phyloP scores from a whole-genome alignment of 2,888 invertebrate species.

The Acronicta leporina region DNA sequence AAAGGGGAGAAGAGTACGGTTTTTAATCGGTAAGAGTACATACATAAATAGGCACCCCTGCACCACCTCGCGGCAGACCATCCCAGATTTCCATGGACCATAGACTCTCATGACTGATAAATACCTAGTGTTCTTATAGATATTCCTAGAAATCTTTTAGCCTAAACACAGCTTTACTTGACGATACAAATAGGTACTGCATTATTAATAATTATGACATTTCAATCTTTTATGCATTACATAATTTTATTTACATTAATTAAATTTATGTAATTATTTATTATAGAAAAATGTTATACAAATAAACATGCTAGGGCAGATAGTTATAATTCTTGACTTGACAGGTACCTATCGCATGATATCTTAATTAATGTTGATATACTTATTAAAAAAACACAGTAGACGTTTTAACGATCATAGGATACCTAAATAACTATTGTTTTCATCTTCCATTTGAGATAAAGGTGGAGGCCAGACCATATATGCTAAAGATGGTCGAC shows the following conservation, averaged over 20 bases:
- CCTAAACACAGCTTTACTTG: not conserved
- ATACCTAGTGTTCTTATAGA: not conserved
- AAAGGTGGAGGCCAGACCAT: no score
- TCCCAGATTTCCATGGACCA: no score
- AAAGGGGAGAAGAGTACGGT: no score
- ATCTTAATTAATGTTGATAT: constrained; percentile 26
- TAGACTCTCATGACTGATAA: no score
- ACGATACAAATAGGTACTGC: not conserved
- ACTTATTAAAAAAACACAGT: not conserved
- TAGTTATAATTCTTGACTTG: constrained; percentile 23
- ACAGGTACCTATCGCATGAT: constrained; percentile 17
- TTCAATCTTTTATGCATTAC: constrained; percentile 25
- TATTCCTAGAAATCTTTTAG: no score
- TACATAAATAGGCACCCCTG: no score
- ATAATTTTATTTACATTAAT: constrained; percentile 19
- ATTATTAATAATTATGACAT: not conserved
- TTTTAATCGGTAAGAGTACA: no score
- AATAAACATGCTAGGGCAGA: constrained; percentile 25
- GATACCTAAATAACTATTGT: no score
- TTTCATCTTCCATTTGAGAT: no score
- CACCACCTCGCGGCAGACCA: no score
- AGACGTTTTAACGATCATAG: not conserved
- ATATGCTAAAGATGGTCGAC: no score
- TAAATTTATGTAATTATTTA: constrained; percentile 14
- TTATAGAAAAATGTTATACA: constrained; percentile 24